Conservation (phyloP, 2,888 invertebrate species). For the Agriotes lineatus region DNA sequence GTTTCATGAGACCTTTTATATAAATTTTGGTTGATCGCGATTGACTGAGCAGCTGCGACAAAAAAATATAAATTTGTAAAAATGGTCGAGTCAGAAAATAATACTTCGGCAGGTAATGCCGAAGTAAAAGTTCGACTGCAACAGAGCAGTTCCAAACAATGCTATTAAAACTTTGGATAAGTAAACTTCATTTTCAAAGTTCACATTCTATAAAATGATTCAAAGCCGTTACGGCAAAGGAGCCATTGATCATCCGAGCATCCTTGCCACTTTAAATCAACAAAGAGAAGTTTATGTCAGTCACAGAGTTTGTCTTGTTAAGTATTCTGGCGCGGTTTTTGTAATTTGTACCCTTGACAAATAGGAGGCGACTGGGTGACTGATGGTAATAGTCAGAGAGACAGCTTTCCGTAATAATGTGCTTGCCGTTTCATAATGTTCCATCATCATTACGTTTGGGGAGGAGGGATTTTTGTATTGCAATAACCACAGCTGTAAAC, state of each 20-base stretch:
- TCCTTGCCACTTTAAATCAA: constrained; percentile 11
- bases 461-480: background rate
- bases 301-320: constrained; percentile 13
- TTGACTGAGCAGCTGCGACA: too few species aligned
- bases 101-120: too few species aligned
- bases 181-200: too few species aligned
- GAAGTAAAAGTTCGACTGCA: too few species aligned
- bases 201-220: background rate
- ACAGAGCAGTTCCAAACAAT: too few species aligned
- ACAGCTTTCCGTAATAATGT: constrained; percentile 22
- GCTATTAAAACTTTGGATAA: too few species aligned
- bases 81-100: too few species aligned
- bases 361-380: constrained; percentile 13
- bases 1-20: too few species aligned
- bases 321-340: constrained; percentile 24
- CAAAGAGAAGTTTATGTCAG: constrained; percentile 17
- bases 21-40: too few species aligned
- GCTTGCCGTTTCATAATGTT: constrained; percentile 11
- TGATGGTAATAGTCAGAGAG: constrained; percentile 22
- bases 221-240: background rate
- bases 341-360: constrained; percentile 28
- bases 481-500: constrained; percentile 6
- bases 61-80: too few species aligned
- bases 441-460: constrained; percentile 14
- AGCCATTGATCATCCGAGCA: constrained; percentile 8